Evolutionary conservation across 2,113 vertebrate genomes (phyloP), one percentile per base, ranked within the genome.

Genomic region (Cyprinodon variegatus): DNA sequence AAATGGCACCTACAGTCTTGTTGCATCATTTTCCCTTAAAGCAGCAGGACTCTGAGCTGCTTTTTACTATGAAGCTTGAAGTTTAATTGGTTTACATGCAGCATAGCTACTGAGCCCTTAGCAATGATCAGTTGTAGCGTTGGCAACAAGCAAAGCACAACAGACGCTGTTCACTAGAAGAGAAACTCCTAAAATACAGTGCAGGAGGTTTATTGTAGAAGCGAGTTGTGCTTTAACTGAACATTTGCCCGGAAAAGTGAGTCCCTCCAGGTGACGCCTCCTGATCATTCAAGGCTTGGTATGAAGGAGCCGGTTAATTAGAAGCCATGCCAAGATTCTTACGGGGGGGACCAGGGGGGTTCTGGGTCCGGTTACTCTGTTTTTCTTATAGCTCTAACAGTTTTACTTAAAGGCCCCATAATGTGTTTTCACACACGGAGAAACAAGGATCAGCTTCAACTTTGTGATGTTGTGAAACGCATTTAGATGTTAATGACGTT

Each of bases 251-350:
- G 61, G 77, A 84, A 76, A 72, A 72, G 39, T 22, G 39, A 77
- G 70, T 68, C 59, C 71, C 84, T 81, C 78, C 59, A 70, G 61
- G 64, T 71, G 65, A 84, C 82, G 77, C 86, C 83, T 84, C 85
- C 76, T 83, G 73, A 84, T 71, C 74, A 77, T 72, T 77, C 72
- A 84, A 83, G 70, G 86, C 80, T 83, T 84, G 84, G 84, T 76
- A 77, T 84, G 82, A 14, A 63, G 1, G 59, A 10, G 89, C 89
- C 89, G 90, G 77, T 88, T 92, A 70, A 93, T 93, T 93, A 92
- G 89, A 90, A 76, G 74, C 77, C 29, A 63, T 77, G 89, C 86
- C 90, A 89, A 72, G 70, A 74, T 77, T 11, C 40, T 89, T 87
- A 75, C 83, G 87, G 81, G 78, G 11, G 82, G 67, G 40, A 90